Conservation (phyloP, 1,140 invertebrate species). For the Sarcophaga peregrina region DNA sequence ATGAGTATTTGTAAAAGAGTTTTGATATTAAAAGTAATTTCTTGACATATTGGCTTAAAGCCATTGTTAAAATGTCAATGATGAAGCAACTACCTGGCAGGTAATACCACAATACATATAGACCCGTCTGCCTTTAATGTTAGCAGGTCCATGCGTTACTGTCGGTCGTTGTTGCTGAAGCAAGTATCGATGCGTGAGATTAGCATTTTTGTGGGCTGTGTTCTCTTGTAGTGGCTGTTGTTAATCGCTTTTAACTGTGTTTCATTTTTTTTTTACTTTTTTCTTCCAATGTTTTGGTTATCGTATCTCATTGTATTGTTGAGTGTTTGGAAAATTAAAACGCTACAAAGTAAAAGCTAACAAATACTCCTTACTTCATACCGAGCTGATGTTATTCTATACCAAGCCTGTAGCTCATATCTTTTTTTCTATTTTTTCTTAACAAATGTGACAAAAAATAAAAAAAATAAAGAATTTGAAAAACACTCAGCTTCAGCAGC, state of each 20-base stretch:
- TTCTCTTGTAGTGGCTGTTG: not conserved
- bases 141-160: not conserved
- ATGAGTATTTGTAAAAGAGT: not conserved
- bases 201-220: conserved; percentile 25
- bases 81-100: not conserved
- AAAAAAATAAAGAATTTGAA: too few species aligned
- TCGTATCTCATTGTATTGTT: conserved; percentile 14
- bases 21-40: conserved; percentile 13
- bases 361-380: not conserved
- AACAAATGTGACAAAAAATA: conserved; percentile 17
- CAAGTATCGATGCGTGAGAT: not conserved
- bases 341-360: conserved; percentile 8
- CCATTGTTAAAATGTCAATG: conserved; percentile 5
- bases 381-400: not conserved
- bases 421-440: not conserved
- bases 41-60: conserved; percentile 24
- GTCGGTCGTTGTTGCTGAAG: not conserved
- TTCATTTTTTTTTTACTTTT: not conserved
- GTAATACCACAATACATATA: too few species aligned
- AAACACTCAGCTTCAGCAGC: not conserved
- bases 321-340: conserved; percentile 25
- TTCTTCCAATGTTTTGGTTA: not conserved
- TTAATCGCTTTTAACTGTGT: conserved; percentile 19
- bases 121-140: not conserved
- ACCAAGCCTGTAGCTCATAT: not conserved